Conservation (phyloP, 2,888 invertebrate genomes). For the Harpalus rubripes region DNA sequence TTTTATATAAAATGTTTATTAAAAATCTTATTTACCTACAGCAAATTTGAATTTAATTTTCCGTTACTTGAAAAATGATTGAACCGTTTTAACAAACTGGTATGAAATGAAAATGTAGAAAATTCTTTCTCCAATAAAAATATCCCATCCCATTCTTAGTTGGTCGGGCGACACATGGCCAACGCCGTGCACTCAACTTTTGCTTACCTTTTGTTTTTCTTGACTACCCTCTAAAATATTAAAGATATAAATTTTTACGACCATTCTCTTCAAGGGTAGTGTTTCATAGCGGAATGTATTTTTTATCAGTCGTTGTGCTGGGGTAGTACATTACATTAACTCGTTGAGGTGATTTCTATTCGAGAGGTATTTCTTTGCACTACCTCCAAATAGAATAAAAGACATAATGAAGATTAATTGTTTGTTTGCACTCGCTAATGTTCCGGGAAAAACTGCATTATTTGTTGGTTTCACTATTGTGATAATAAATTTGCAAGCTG, state of each 20-base stretch:
- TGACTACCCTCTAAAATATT: neutral
- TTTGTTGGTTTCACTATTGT: neutral
- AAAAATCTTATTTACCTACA: too few species aligned
- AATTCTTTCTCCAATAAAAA: neutral
- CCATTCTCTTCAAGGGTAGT: neutral
- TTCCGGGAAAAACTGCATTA: neutral
- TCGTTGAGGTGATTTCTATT: neutral
- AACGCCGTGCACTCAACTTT: neutral
- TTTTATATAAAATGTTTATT: too few species aligned
- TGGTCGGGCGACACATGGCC: neutral
- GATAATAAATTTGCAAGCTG: neutral
- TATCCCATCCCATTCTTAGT: neutral
- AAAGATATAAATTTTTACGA: slow-evolving; percentile 1
- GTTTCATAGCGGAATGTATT: neutral
- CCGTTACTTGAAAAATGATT: too few species aligned
- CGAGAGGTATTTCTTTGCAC: neutral
- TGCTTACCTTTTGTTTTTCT: neutral
- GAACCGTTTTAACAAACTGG: too few species aligned
- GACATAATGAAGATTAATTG: neutral
- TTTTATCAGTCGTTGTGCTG: neutral
- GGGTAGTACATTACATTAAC: neutral
- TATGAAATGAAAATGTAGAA: neutral
- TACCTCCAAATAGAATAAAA: slow-evolving; percentile 13
- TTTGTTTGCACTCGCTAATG: neutral
- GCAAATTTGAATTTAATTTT: too few species aligned